Percentiles rank a stretch among this genome's conserved stretches.
Conservation (phyloP, 23 tunicate genomes). For the Phallusia fumigata region DNA sequence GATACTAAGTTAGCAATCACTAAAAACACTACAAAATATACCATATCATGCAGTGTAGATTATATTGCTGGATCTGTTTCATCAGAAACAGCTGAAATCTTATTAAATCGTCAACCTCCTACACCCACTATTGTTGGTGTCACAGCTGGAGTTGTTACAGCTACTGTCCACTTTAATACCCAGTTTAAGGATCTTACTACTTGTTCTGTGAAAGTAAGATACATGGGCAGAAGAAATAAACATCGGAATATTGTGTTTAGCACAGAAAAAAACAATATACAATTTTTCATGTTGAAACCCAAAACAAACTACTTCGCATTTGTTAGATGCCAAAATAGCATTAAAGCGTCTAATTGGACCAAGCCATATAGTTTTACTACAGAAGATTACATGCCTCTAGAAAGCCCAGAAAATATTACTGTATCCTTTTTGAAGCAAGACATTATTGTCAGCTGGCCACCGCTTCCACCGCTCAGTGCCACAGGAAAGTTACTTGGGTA, state of each 20-base stretch:
- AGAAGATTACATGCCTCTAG: not conserved
- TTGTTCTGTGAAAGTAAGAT: not conserved
- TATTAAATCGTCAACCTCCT: not conserved
- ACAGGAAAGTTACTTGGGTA: not conserved
- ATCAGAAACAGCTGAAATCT: not conserved
- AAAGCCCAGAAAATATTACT: not conserved
- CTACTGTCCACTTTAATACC: not conserved
- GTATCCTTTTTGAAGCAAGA: not conserved
- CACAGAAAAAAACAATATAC: not conserved
- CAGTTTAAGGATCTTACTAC: not conserved
- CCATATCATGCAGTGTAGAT: not conserved
- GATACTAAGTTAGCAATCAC: not conserved
- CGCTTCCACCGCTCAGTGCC: not conserved
- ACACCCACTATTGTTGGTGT: not conserved
- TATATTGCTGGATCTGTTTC: not conserved
- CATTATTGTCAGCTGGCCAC: not conserved
- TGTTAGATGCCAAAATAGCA: not conserved
- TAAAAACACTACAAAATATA: not conserved
- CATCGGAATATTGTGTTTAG: not conserved
- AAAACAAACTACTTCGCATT: not conserved
- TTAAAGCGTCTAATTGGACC: not conserved
- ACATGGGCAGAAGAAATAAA: not conserved
- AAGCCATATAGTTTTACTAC: not conserved
- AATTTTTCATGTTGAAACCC: not conserved
- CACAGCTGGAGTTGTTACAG: not conserved